Percentiles rank a stretch among this genome's conserved stretches.
Conservation (phyloP, 2,888 invertebrate genomes). For the Tillus elongatus region DNA sequence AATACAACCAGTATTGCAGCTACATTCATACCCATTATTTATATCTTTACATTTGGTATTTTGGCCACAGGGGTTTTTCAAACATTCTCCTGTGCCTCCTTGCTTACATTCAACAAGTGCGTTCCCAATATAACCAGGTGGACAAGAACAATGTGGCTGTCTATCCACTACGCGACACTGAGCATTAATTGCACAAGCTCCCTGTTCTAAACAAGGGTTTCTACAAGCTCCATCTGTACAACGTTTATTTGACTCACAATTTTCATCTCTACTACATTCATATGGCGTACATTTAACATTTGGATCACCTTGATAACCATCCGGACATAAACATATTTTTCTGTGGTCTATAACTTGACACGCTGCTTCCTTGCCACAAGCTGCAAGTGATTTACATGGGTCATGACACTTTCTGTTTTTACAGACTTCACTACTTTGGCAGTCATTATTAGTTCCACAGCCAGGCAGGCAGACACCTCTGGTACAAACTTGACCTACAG, state of each 20-base stretch:
- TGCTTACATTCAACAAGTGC: slow-evolving; percentile 60
- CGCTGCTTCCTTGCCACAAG: slow-evolving; percentile 73
- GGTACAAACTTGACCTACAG: slow-evolving; percentile 66
- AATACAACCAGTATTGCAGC: slow-evolving; percentile 68
- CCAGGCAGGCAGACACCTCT: slow-evolving; percentile 65
- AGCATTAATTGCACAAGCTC: slow-evolving; percentile 74
- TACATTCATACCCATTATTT: slow-evolving; percentile 67
- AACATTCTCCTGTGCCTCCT: slow-evolving; percentile 62
- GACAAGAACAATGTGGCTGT: slow-evolving; percentile 67
- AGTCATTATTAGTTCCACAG: slow-evolving; percentile 71
- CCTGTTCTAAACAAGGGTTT: slow-evolving; percentile 69
- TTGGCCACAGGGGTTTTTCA: slow-evolving; percentile 74
- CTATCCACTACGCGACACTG: slow-evolving; percentile 73
- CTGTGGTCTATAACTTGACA: slow-evolving; percentile 74
- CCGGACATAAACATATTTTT: slow-evolving; percentile 78
- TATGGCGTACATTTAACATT: slow-evolving; percentile 63
- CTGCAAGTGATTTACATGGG: slow-evolving; percentile 56
- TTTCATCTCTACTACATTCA: slow-evolving; percentile 66
- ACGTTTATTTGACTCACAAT: slow-evolving; percentile 68
- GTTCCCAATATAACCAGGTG: slow-evolving; percentile 64
- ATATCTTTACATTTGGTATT: slow-evolving; percentile 75
- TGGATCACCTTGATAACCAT: slow-evolving; percentile 76
- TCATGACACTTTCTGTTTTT: slow-evolving; percentile 58
- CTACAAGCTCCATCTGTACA: slow-evolving; percentile 69
- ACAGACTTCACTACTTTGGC: slow-evolving; percentile 68